phyloP scores from a whole-genome alignment of 2,113 vertebrate genomes.

The Sminthopsis crassicaudata region DNA sequence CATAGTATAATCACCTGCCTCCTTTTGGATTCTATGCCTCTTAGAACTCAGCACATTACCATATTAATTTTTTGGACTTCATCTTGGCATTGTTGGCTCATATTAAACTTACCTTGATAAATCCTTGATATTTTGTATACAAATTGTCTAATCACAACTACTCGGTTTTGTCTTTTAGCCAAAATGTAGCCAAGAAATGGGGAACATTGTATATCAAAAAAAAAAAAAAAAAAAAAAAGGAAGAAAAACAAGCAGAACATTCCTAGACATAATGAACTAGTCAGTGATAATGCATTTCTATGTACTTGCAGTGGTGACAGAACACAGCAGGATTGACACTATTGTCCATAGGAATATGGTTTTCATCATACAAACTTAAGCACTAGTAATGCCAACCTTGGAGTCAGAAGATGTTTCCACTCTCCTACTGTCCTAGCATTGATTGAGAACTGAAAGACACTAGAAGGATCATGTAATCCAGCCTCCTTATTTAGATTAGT shows the following conservation, averaged over 20 bases:
- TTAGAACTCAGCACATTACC: not conserved
- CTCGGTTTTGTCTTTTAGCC: not conserved
- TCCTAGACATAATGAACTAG: too few relatives aligned
- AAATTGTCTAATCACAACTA: not conserved
- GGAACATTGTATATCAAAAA: not conserved
- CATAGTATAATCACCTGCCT: not conserved
- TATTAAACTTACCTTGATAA: not conserved
- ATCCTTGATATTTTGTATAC: not conserved
- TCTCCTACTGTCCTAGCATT: too few relatives aligned
- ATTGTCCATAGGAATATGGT: too few relatives aligned
- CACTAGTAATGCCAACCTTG: too few relatives aligned
- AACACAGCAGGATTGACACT: too few relatives aligned
- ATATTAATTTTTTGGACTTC: not conserved
- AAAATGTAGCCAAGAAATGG: not conserved
- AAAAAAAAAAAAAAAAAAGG: not conserved
- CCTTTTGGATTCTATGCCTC: not conserved
- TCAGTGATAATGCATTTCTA: too few relatives aligned
- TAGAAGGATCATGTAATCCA: too few relatives aligned
- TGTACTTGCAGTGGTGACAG: too few relatives aligned
- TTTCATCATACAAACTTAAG: too few relatives aligned
- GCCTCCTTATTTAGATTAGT: too few relatives aligned
- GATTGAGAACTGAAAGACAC: too few relatives aligned
- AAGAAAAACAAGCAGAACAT: not conserved
- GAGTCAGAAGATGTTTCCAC: too few relatives aligned
- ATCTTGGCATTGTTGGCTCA: not conserved